Base-by-base conservation (phyloP, 2,113 vertebrate genomes). In the Tupaia tana region DNA sequence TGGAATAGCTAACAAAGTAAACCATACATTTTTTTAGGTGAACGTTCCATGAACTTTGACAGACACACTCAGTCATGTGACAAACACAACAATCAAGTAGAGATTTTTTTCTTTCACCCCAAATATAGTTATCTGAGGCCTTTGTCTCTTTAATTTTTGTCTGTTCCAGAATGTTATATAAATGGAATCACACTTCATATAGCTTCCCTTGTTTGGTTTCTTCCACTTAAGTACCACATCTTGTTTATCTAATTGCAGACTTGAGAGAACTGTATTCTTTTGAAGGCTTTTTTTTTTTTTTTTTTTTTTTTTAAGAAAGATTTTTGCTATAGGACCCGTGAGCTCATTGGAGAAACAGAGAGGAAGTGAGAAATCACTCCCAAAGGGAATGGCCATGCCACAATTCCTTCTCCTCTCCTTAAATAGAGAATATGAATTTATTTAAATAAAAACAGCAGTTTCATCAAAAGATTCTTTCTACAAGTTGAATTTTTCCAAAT, bases 371-470 rank as follows among this genome's bases (percentile, higher is more conserved):
- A 43, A 43, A 43, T 43, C 43, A 43, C 43, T 6, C 43, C 43
- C 43, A 43, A 6, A 43, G 43, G 43, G 43, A 43, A 43, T 43
- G 43, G 6, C 43, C 43, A 43, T 43, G 43, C 43, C 43, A 43
- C 43, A 43, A 43, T 43, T 6, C 43, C 43, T 43, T 43, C 43
- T 43, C 43, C 43, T 43, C 43, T 43, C 43, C 43, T 43, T 43
- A 43, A 43, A 43, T 75, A 54, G 66, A 16, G 16, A 63, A 16
- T 66, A n/a, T 77, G 73, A 20, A 88, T 67, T 84, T 82, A 67
- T 89, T 80, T 24, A 89, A 75, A 84, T 80, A 75, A 88, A 85
- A 78, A 85, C 79, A 79, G n/a, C 73, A 81, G 52, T 7, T 69
- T 67, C 25, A 84, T 91, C 58, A 31, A 93, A 88, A 59, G 9